Conservation (phyloP, 2,888 invertebrate species). For the Drosophila prostipennis region DNA sequence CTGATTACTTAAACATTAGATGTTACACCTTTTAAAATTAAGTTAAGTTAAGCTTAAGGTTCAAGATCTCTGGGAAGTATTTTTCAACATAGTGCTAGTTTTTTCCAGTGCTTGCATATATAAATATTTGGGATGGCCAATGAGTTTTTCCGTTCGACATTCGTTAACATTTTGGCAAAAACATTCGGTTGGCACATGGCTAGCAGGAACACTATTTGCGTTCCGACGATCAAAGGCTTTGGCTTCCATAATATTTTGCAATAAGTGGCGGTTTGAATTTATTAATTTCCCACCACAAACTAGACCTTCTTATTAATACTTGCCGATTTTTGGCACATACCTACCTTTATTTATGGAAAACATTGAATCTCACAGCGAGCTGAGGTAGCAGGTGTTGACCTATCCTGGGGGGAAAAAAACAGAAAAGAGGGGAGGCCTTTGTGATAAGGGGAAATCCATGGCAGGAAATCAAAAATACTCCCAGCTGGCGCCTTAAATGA, state of each 20-base stretch:
- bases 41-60: too few species aligned
- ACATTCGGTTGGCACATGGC: background rate
- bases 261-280: background rate
- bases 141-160: background rate
- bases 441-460: conserved; percentile 1
- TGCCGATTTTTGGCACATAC: too few species aligned
- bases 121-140: conserved; percentile 3
- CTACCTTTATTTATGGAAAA: too few species aligned
- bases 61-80: too few species aligned
- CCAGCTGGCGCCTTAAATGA: conserved; percentile 74
- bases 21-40: too few species aligned
- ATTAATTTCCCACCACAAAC: background rate
- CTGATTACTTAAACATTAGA: too few species aligned
- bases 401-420: background rate
- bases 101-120: background rate
- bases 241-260: background rate
- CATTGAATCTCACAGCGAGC: too few species aligned
- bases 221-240: background rate
- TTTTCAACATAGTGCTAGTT: background rate
- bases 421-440: background rate
- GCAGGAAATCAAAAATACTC: conserved; percentile 72
- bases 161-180: background rate
- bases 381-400: background rate
- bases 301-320: too few species aligned
- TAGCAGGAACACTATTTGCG: background rate